These are phyloP conservation scores for Phalacrocorax pelagicus DNA, from an alignment of 2,113 vertebrate genomes.

Conservation along the genomic window DNA sequence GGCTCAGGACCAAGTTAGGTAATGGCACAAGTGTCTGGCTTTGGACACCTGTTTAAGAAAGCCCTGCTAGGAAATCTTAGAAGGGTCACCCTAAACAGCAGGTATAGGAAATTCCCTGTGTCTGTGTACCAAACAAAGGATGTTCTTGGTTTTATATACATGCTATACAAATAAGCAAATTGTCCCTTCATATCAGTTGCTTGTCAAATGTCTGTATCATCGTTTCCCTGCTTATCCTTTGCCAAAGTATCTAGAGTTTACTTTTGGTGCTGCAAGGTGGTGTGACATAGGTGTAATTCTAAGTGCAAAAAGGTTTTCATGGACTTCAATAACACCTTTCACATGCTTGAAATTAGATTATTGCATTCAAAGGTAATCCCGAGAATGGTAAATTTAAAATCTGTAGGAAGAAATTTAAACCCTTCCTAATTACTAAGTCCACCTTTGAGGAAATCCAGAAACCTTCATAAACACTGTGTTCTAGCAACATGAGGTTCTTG, in stretches of 20 bases:
- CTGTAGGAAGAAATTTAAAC: background rate
- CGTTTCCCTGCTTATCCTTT: background rate
- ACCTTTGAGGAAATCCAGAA: constrained; percentile 22
- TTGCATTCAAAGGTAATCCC: background rate
- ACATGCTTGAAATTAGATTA: background rate
- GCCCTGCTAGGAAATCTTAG: background rate
- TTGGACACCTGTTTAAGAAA: background rate
- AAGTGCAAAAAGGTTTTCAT: background rate
- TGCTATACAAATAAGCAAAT: background rate
- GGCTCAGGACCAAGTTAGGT: background rate
- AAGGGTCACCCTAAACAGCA: background rate
- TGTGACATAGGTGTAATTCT: background rate
- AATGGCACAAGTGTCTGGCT: background rate
- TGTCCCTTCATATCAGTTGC: background rate
- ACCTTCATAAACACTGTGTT: background rate
- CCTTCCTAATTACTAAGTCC: background rate
- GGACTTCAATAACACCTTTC: background rate
- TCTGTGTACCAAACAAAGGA: background rate
- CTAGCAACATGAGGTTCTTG: background rate
- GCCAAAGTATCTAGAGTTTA: background rate
- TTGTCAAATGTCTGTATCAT: background rate
- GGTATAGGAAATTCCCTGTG: background rate
- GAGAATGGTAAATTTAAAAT: background rate
- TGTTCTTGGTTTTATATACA: background rate
- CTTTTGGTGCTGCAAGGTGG: background rate